Evolutionary conservation across 2,113 vertebrate genomes (phyloP).

Genomic region (Labeo catla): DNA sequence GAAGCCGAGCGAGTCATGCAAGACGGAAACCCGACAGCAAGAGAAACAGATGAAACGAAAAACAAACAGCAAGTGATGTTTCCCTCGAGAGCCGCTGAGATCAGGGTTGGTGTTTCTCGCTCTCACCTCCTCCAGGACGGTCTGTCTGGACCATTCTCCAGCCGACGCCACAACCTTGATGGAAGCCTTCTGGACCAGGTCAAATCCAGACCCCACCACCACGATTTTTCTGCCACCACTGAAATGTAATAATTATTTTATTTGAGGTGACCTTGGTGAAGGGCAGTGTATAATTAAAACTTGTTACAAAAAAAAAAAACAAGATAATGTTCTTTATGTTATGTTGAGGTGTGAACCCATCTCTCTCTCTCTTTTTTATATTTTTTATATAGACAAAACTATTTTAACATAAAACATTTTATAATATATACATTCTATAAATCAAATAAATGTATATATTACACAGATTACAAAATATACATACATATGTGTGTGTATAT

Average conservation of each 20-base stretch:
- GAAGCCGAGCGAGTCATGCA: not conserved
- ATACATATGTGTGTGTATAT: no score
- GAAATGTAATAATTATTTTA: constrained; percentile 41
- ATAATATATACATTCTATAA: no score
- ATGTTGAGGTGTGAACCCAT: no score
- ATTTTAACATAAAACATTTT: no score
- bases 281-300: no score
- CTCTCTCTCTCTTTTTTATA: no score
- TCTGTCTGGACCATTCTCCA: constrained; percentile 50
- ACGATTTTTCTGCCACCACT: constrained; percentile 91
- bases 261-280: not conserved
- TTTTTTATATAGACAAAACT: no score
- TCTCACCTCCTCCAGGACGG: constrained; percentile 59
- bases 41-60: constrained; percentile 13
- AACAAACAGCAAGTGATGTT: not conserved
- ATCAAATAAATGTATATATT: no score
- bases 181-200: constrained; percentile 86
- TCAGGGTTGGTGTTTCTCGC: not conserved
- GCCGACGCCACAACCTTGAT: constrained; percentile 72
- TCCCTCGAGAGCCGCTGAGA: not conserved
- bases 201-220: constrained; percentile 86
- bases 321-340: no score
- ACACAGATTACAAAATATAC: no score
- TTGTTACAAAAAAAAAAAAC: no score
- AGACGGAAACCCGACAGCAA: not conserved